These are phyloP conservation scores for Nowickia ferox DNA, from an alignment of 2,888 invertebrate genomes.

Conservation along the genomic window DNA sequence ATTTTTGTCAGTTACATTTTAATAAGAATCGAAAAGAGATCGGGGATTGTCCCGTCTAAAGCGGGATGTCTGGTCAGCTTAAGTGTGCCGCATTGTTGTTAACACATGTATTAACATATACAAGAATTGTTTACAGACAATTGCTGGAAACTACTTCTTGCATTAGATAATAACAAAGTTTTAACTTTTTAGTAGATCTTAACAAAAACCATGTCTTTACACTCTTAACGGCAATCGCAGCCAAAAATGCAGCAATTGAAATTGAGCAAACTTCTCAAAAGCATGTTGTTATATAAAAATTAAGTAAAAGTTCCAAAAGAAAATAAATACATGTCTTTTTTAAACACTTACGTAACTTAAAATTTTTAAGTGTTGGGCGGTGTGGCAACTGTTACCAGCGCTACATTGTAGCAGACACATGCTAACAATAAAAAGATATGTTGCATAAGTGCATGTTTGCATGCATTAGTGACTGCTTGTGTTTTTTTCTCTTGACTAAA, in stretches of 20 bases:
- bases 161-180: too few relatives aligned
- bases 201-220: neutral
- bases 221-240: neutral
- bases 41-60: too few relatives aligned
- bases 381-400: slow-evolving; percentile 50
- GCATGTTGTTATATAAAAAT: neutral
- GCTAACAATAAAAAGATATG: neutral
- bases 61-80: too few relatives aligned
- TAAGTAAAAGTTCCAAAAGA: neutral
- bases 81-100: too few relatives aligned
- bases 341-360: neutral
- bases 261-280: slow-evolving; percentile 22
- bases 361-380: slow-evolving; percentile 15
- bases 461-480: slow-evolving; percentile 31
- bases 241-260: neutral
- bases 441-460: slow-evolving; percentile 61
- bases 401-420: slow-evolving; percentile 10
- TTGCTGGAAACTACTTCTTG: too few relatives aligned
- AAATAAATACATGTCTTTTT: slow-evolving; percentile 32
- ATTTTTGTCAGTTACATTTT: too few relatives aligned
- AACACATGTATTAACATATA: too few relatives aligned
- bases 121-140: too few relatives aligned
- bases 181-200: neutral
- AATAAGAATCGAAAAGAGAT: too few relatives aligned
- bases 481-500: slow-evolving; percentile 8